phyloP scores from a whole-genome alignment of 2,797 vertebrate genomes.

The Triplophysa bombifrons region DNA sequence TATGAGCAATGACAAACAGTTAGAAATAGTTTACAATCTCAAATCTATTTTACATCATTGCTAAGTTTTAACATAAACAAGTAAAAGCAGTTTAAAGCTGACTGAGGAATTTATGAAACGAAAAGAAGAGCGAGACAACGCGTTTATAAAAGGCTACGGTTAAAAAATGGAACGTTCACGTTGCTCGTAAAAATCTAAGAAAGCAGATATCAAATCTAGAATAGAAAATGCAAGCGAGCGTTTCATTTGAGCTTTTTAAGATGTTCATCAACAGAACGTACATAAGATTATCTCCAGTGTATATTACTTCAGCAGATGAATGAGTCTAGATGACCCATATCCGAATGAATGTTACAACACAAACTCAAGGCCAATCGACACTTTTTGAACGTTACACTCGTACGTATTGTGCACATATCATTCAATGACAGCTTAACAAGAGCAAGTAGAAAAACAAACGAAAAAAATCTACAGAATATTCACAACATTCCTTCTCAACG shows the following conservation, averaged over 20 bases:
- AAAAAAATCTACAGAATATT: background rate
- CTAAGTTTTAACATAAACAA: background rate
- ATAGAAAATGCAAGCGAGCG: background rate
- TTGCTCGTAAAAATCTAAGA: background rate
- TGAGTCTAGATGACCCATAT: background rate
- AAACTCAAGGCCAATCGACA: too few relatives aligned
- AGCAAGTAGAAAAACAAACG: too few relatives aligned
- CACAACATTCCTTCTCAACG: background rate
- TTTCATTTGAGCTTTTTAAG: background rate
- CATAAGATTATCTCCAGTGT: slow-evolving; percentile 27
- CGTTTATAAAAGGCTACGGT: background rate
- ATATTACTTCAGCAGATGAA: background rate
- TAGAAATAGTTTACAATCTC: background rate
- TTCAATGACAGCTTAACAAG: background rate
- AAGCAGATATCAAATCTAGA: background rate
- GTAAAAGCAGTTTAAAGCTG: background rate
- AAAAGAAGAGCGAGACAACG: background rate
- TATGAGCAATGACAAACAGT: background rate
- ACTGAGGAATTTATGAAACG: background rate
- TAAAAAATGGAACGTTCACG: background rate
- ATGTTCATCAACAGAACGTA: background rate
- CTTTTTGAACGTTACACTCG: background rate
- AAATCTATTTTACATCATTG: background rate
- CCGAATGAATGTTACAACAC: background rate
- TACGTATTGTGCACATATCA: background rate